A percentile compares a stretch with the other conserved stretches of the same genome.
These are phyloP conservation scores for Stigmatopora nigra DNA, from an alignment of 2,113 vertebrate species.

Conservation along the genomic window DNA sequence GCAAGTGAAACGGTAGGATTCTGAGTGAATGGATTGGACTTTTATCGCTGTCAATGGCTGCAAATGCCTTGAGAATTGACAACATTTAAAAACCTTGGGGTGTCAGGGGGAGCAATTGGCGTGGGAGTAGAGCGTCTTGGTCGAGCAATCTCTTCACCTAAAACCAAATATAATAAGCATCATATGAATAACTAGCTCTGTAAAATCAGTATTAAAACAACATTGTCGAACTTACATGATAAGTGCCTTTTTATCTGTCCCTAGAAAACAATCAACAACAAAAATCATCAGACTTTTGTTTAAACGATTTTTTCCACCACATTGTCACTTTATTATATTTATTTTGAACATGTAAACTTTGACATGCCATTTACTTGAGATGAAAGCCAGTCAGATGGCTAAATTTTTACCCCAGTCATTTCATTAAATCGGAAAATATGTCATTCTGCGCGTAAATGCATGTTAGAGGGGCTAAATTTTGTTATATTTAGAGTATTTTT, in stretches of 20 bases:
- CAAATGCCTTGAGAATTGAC: neutral
- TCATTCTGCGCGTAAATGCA: neutral
- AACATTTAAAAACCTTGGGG: conserved; percentile 69
- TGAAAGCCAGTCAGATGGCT: neutral
- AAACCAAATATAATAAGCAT: conserved; percentile 2
- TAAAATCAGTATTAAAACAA: neutral
- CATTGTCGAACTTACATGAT: conserved; percentile 78
- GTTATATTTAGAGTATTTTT: neutral
- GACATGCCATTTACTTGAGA: neutral
- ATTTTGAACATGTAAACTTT: neutral
- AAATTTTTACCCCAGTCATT: neutral
- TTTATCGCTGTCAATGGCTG: too few relatives aligned
- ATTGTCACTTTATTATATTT: neutral
- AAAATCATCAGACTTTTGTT: conserved; percentile 3
- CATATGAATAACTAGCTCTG: neutral
- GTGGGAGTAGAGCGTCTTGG: conserved; percentile 84
- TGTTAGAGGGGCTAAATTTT: neutral
- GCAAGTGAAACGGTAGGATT: too few relatives aligned
- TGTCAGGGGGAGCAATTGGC: conserved; percentile 72
- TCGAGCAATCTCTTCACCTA: conserved; percentile 91
- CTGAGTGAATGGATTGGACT: too few relatives aligned
- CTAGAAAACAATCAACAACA: conserved; percentile 74
- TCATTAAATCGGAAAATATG: neutral
- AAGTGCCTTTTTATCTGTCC: conserved; percentile 90
- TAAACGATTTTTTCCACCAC: neutral